Evolutionary conservation across 37 sponge, comb jelly and placozoan species (phyloP), one percentile per base, ranked within the genome.

Genomic region (Agelas oroides): DNA sequence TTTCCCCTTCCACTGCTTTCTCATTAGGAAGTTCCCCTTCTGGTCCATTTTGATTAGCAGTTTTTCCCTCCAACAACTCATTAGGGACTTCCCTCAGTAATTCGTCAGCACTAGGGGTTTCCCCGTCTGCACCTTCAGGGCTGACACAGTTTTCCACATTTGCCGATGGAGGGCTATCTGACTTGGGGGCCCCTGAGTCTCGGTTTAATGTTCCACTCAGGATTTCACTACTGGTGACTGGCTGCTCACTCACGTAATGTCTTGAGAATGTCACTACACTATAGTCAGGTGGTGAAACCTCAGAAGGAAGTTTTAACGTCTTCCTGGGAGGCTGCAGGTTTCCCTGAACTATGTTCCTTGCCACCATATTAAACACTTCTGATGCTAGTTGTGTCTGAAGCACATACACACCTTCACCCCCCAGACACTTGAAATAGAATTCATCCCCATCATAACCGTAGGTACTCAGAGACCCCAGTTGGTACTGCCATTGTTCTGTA

Each of bases 361-460:
- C 91, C 28, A 94, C 87, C 24, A 87, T 46, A 1, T 87, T 84
- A 69, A 94, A 89, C 31, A 94, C 31, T 20, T 74, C 21, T 2
- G 65, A 36, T 18, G 94, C 94, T 53, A 59, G 35, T 34, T 68
- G 68, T 16, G 88, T 80, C 0, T 70, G 65, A 53, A 94, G 89
- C 19, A 91, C 94, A 83, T 90, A 94, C 19, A 89, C 55, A 28
- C 94, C 94, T 60, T 90, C 91, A 20, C 94, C 94, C 13, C 82
- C 87, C 2, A 78, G 80, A 80, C 88, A 94, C 85, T 87, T 95
- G 58, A 95, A 92, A 15, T 87, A 87, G 59, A 95, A 95, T n/a
- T 89, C 84, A 67, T 92, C 77, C 20, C 87, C 84, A 75, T 95
- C 96, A 58, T 91, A 95, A 5, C 91, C 96, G 53, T 95, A 95